Evolutionary conservation across 2,113 vertebrate genomes (phyloP), one percentile per base, ranked within the genome.

Genomic region (Peromyscus californicus): DNA sequence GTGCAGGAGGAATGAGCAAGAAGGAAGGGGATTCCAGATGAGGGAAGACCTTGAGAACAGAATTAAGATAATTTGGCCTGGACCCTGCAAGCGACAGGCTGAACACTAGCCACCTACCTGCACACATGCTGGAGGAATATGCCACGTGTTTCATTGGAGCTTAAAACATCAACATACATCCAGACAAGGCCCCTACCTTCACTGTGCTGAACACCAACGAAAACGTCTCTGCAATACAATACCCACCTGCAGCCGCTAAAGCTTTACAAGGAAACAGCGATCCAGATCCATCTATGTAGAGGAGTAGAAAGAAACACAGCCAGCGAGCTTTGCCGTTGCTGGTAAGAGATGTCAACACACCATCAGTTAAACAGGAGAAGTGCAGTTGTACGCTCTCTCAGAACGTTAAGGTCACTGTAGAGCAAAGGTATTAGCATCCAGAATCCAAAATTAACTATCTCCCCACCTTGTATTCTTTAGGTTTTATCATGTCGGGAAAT

Each of bases 341-440:
- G 87, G 48, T 88, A 96, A 96, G 80, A 95, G 63, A 96, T 9
- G 31, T 98, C 95, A 96, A 90, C 93, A 82, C n/a, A 97, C 86
- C 86, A 80, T 97, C 94, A 97, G 21, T 79, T 98, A 99, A 99
- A 99, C 97, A 80, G 95, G 98, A 99, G 98, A 98, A 39, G 82
- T 63, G 85, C 91, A 97, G 90, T 87, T n/a, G 97, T 95, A 94
- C 51, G 96, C 74, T 92, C 63, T 96, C 93, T 95, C 76, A 83
- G 98, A 99, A 98, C 86, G 97, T 97, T 97, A 98, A 98, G 97
- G 96, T 97, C 91, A 96, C 95, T 97, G 94, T 98, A 96, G 97
- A 89, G 98, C 36, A 97, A 96, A 97, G 96, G 82, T 75, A 86
- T 98, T 97, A 95, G 80, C 96, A 94, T 93, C 98, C 92, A 96